Conservation (phyloP, 2,113 vertebrate genomes). For the Thinocorus orbignyianus region DNA sequence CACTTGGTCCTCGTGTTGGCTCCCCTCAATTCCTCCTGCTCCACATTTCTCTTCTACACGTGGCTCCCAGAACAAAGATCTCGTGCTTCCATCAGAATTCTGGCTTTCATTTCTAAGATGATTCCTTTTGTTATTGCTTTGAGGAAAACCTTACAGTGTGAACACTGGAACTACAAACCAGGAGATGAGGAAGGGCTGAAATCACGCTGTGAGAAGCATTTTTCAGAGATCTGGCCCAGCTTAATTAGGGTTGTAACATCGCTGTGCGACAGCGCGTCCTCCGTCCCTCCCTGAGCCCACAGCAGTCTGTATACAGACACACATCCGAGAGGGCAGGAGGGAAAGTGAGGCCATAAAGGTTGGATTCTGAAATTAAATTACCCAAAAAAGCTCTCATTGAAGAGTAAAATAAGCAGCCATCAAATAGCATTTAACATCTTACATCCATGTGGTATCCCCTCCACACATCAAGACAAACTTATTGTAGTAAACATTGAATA, state of each 20-base stretch:
- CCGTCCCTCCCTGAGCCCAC: accelerated
- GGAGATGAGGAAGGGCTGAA: background rate
- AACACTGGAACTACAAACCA: background rate
- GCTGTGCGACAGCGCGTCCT: background rate
- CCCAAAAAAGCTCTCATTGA: background rate
- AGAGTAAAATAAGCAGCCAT: background rate
- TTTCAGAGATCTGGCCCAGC: too few relatives aligned
- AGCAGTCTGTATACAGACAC: accelerated
- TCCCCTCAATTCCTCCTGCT: background rate
- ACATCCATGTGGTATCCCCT: accelerated
- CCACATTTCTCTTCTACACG: accelerated
- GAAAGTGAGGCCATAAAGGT: background rate
- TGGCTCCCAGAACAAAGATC: accelerated
- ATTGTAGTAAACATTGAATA: background rate
- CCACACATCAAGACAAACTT: too few relatives aligned
- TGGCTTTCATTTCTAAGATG: background rate
- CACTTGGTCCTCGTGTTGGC: background rate
- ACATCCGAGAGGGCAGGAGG: background rate
- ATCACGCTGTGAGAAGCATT: background rate
- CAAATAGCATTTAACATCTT: background rate
- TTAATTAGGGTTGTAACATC: accelerated
- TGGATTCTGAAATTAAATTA: background rate
- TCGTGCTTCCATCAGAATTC: accelerated
- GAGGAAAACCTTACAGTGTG: background rate
- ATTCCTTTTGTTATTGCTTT: background rate